Base-by-base conservation (phyloP, 2,113 vertebrate species). In the Galemys pyrenaicus region DNA sequence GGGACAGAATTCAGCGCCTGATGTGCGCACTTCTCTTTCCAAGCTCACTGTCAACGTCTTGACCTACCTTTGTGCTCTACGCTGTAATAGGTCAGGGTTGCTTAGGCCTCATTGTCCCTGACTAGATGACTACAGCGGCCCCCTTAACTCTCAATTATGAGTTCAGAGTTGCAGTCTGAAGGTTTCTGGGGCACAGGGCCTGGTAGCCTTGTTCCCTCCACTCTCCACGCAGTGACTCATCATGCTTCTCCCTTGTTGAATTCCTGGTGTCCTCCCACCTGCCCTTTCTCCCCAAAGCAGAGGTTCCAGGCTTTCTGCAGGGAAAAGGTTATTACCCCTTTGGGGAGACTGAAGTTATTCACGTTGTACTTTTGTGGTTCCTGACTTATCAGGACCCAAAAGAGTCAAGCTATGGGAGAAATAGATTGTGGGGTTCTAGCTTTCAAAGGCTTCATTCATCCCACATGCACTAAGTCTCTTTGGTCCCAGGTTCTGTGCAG, bases 241-340 rank as follows among this genome's bases (percentile, higher is more conserved):
- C 22, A 0, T 2, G 16, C 24, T 6, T 51, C 44, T 64, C 46
- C 65, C 22, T n/a, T 37, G 12, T 30, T 12, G n/a, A 32, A 81
- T 28, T 30, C 37, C 75, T 0, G 0, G 15, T 5, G 9, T 13
- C 3, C 24, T 35, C 28, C 30, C 12, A 3, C 30, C 26, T 12
- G 13, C 12, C 22, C 22, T 44, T 4, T 24, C 30, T 39, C n/a
- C 5, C 3, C 5, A 20, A 0, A 19, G 4, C 51, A 20, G 51
- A 54, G 46, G 80, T 11, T 5, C 20, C 6, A 26, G 74, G 56
- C 13, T 67, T 17, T 64, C 67, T 65, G 35, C 15, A 5, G 16
- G 49, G n/a, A 32, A 13, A 30, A 1, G 12, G 28, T 26, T 30
- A 10, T n/a, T 26, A n/a, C 1, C 35, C 24, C 2, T 32, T 44